Evolutionary conservation across 2,797 vertebrate genomes (phyloP).

Genomic region (Mormyrops attenuatus): DNA sequence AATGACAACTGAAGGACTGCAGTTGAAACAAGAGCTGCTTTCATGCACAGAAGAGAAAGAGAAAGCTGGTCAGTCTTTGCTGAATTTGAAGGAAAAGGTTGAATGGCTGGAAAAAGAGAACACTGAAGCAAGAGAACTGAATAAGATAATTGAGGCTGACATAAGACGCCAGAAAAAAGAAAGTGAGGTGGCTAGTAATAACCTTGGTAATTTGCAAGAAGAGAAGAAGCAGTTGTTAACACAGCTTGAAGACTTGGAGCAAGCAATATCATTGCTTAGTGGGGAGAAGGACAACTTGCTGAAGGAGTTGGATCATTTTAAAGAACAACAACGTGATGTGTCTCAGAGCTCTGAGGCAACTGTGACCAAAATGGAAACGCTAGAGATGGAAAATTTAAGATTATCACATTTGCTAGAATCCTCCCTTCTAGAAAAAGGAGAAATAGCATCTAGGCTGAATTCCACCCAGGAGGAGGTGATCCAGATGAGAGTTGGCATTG

Average conservation of each 20-base stretch:
- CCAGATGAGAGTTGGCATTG: slow-evolving; percentile 75
- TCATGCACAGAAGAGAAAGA: slow-evolving; percentile 66
- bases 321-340: slow-evolving; percentile 58
- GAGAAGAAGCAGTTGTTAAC: slow-evolving; percentile 62
- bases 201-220: slow-evolving; percentile 44
- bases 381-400: slow-evolving; percentile 62
- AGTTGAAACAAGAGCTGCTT: slow-evolving; percentile 62
- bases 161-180: slow-evolving; percentile 55
- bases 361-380: slow-evolving; percentile 58
- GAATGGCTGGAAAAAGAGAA: slow-evolving; percentile 60
- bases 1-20: slow-evolving; percentile 58
- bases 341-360: slow-evolving; percentile 59
- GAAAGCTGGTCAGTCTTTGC: slow-evolving; percentile 55
- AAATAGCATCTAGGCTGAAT: slow-evolving; percentile 71
- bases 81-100: slow-evolving; percentile 61
- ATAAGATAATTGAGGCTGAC: slow-evolving; percentile 66
- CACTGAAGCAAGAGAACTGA: slow-evolving; percentile 53
- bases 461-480: slow-evolving; percentile 74
- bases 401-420: slow-evolving; percentile 69
- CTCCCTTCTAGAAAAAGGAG: slow-evolving; percentile 75
- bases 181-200: slow-evolving; percentile 52
- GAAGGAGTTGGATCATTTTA: slow-evolving; percentile 54
- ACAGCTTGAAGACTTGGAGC: slow-evolving; percentile 58
- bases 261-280: slow-evolving; percentile 43
- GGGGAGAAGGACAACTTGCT: slow-evolving; percentile 58